phyloP scores from a whole-genome alignment of 2,113 vertebrate species.

The Dicerorhinus sumatrensis region DNA sequence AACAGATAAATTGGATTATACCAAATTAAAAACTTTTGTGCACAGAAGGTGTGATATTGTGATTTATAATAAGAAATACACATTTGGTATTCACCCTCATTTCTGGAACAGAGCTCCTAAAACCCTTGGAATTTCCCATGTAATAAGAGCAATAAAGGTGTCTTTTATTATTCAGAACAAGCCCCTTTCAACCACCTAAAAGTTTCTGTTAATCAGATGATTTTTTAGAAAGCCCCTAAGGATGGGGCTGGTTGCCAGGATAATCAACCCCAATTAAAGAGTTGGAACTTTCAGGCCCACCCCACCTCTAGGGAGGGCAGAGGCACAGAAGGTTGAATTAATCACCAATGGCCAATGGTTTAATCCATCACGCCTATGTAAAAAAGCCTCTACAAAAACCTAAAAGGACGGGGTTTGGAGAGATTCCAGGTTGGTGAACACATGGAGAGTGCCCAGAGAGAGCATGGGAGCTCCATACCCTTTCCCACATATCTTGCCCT shows the following conservation, averaged over 20 bases:
- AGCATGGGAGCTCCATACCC: neutral
- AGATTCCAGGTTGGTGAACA: neutral
- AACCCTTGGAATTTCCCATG: neutral
- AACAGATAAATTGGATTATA: neutral
- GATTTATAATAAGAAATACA: neutral
- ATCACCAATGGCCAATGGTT: neutral
- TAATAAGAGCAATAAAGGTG: neutral
- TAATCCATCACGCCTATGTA: neutral
- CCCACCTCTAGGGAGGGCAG: neutral
- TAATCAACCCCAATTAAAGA: neutral
- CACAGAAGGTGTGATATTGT: neutral
- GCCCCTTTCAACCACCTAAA: neutral
- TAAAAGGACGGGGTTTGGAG: neutral
- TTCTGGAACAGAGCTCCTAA: conserved; percentile 3
- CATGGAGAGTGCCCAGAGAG: neutral
- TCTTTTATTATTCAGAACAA: neutral
- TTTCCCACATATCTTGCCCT: neutral
- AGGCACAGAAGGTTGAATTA: neutral
- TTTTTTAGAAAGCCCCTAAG: neutral
- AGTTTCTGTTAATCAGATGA: neutral
- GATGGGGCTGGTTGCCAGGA: neutral
- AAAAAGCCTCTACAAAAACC: neutral
- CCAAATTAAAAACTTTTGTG: neutral
- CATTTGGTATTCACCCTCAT: neutral
- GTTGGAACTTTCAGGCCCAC: neutral